Evolutionary conservation across 23 tunicate species (phyloP).

Genomic region (Oikopleura albicans): DNA sequence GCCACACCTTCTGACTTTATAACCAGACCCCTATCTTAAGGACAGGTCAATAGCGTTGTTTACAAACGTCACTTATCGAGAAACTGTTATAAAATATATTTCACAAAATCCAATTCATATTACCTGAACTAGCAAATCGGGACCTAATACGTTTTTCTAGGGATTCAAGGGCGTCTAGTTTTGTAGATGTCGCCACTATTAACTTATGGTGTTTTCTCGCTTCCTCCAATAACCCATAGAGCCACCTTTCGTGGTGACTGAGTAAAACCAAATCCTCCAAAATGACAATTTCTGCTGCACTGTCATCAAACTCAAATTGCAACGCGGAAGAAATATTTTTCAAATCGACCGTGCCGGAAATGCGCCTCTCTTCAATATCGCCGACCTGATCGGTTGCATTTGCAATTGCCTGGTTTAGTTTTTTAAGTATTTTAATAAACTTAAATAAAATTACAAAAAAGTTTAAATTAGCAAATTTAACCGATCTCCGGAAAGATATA

Average conservation of each 20-base stretch:
- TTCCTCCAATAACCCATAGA: constrained; percentile 14
- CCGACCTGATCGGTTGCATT: background rate
- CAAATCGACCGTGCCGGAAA: background rate
- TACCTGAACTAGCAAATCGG: too few relatives aligned
- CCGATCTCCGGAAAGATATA: too few relatives aligned
- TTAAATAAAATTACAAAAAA: background rate
- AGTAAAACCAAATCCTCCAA: background rate
- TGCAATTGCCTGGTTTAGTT: background rate
- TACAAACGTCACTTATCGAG: too few relatives aligned
- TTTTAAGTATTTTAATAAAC: background rate
- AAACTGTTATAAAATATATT: too few relatives aligned
- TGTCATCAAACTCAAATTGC: constrained; percentile 9
- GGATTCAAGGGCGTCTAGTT: background rate
- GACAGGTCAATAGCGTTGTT: too few relatives aligned
- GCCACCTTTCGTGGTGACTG: background rate
- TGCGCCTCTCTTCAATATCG: background rate
- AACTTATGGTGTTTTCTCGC: background rate
- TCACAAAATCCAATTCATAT: too few relatives aligned
- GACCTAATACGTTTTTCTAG: constrained; percentile 14
- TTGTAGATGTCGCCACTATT: background rate
- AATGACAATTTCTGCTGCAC: background rate
- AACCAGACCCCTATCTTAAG: too few relatives aligned
- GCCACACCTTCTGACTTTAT: too few relatives aligned
- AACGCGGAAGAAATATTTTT: constrained; percentile 9
- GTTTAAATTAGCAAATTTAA: background rate